Percentiles rank a stretch among this genome's conserved stretches.
phyloP scores from a whole-genome alignment of 2,113 vertebrate genomes.

The Hydropotes inermis region DNA sequence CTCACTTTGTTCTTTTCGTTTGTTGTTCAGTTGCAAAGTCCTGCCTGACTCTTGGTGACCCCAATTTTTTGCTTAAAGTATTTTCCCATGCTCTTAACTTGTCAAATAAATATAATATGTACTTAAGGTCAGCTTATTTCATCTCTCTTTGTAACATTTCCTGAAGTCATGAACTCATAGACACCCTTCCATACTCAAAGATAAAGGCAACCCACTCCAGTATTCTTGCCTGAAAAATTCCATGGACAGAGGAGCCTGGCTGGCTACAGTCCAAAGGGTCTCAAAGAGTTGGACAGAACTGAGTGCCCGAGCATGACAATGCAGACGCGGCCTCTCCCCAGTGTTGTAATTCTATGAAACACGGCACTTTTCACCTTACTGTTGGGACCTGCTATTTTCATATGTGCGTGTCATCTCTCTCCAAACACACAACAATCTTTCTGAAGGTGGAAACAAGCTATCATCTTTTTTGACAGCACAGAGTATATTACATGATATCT shows the following conservation, averaged over 20 bases:
- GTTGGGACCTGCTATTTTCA: background rate
- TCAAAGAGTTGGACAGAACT: background rate
- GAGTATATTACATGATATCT: background rate
- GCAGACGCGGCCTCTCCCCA: background rate
- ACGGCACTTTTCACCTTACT: background rate
- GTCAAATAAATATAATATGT: background rate
- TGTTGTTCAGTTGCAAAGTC: background rate
- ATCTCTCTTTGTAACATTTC: background rate
- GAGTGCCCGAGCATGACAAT: rapidly evolving
- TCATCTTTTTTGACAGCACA: background rate
- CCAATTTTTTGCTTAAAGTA: background rate
- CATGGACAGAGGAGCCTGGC: background rate
- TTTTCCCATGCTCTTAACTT: background rate
- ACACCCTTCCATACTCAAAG: background rate
- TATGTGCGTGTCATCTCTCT: background rate
- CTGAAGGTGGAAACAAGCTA: background rate
- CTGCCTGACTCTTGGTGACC: background rate
- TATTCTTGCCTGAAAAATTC: background rate
- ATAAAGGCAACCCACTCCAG: background rate
- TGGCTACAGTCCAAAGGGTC: background rate
- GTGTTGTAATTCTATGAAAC: background rate
- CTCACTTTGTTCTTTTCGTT: background rate
- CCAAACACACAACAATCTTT: background rate
- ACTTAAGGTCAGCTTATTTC: background rate
- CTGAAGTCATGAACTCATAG: background rate